These are phyloP conservation scores for Bombylius discolor DNA, from an alignment of 2,888 invertebrate genomes.

Conservation along the genomic window DNA sequence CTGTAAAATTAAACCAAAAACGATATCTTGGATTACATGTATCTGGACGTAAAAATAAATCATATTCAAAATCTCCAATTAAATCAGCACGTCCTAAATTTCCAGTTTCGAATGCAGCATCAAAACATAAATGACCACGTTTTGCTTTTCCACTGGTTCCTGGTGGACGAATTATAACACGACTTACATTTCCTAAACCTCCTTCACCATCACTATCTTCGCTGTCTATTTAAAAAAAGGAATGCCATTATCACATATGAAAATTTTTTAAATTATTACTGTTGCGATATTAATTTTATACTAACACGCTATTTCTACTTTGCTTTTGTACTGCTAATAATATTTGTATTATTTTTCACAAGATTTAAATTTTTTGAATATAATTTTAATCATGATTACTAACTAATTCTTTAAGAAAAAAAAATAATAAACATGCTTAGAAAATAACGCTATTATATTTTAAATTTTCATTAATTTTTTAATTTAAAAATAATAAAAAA, in stretches of 20 bases:
- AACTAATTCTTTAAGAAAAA: too few species aligned
- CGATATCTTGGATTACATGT: slow-evolving; percentile 86
- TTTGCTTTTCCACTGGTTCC: slow-evolving; percentile 93
- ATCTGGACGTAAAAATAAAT: slow-evolving; percentile 89
- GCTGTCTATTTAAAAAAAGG: slow-evolving; percentile 47
- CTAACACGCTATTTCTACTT: too few species aligned
- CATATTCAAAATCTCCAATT: slow-evolving; percentile 89
- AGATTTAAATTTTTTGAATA: too few species aligned
- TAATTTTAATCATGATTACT: too few species aligned
- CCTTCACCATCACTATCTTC: slow-evolving; percentile 90
- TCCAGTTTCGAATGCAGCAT: slow-evolving; percentile 93
- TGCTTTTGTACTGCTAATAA: too few species aligned
- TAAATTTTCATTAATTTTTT: neutral
- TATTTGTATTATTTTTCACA: too few species aligned
- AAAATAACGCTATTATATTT: too few species aligned
- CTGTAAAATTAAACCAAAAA: slow-evolving; percentile 97
- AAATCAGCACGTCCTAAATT: slow-evolving; percentile 93
- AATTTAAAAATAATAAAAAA: too few species aligned
- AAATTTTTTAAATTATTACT: too few species aligned
- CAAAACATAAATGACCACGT: slow-evolving; percentile 90
- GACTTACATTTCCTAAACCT: slow-evolving; percentile 83
- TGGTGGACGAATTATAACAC: slow-evolving; percentile 74
- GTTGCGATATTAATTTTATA: too few species aligned
- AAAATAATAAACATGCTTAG: too few species aligned
- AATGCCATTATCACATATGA: too few species aligned